Evolutionary conservation across 2,113 vertebrate species (phyloP).

Genomic region (Aptenodytes patagonicus): DNA sequence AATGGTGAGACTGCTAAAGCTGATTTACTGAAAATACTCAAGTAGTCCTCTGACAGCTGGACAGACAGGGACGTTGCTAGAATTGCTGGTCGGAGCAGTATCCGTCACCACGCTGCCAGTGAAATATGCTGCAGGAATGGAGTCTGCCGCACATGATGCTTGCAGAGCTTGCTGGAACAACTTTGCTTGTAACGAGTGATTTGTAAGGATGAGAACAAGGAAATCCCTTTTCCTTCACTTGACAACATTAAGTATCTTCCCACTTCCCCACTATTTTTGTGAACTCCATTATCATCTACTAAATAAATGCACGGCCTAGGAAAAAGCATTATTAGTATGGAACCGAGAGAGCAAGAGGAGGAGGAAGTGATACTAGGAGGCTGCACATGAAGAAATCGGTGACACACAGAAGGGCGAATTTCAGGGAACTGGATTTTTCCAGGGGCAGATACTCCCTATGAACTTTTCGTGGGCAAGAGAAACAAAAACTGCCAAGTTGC

Average conservation of each 20-base stretch:
- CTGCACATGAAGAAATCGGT: neutral
- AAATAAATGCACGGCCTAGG: neutral
- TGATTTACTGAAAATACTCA: slow-evolving; percentile 16
- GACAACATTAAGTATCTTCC: neutral
- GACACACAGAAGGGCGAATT: accelerated
- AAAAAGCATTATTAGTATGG: neutral
- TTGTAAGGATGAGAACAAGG: neutral
- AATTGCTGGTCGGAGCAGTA: neutral
- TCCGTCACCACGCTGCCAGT: neutral
- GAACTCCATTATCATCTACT: neutral
- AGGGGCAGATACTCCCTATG: neutral
- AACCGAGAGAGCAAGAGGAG: neutral
- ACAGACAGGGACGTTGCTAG: neutral
- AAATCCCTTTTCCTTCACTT: neutral
- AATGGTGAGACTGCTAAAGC: neutral
- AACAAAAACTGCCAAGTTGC: neutral
- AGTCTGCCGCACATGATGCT: neutral
- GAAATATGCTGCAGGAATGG: neutral
- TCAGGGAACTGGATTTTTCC: neutral
- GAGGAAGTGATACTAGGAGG: neutral
- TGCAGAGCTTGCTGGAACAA: neutral
- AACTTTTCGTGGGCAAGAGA: neutral
- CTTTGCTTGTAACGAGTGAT: neutral
- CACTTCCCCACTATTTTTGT: neutral
- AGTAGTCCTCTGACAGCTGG: neutral